Percentiles rank a stretch among this genome's conserved stretches.
phyloP scores from a whole-genome alignment of 1,140 invertebrate species.

The Anagrus nilaparvatae region DNA sequence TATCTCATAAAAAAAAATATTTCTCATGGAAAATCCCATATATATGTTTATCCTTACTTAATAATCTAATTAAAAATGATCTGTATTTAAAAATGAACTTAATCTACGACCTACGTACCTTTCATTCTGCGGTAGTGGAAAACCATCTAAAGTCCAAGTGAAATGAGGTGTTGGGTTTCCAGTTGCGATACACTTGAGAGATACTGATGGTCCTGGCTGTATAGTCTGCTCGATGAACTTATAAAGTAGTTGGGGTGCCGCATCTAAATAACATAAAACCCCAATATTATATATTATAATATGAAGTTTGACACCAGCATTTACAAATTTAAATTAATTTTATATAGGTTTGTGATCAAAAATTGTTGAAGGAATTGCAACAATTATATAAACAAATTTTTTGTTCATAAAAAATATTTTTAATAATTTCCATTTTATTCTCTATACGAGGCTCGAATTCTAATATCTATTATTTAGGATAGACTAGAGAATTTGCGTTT shows the following conservation, averaged over 20 bases:
- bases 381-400: background rate
- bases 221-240: constrained; percentile 85
- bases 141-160: constrained; percentile 78
- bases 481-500: constrained; percentile 11
- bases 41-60: too few relatives aligned
- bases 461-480: background rate
- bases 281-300: too few relatives aligned
- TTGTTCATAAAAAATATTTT: background rate
- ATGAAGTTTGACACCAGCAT: too few relatives aligned
- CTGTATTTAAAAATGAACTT: too few relatives aligned
- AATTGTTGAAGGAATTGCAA: background rate
- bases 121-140: constrained; percentile 62
- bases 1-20: too few relatives aligned
- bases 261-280: constrained; percentile 52
- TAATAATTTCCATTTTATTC: too few relatives aligned
- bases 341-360: too few relatives aligned
- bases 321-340: too few relatives aligned
- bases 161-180: constrained; percentile 86
- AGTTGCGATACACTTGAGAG: constrained; percentile 81
- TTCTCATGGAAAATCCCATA: too few relatives aligned
- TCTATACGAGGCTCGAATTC: background rate
- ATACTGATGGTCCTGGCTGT: constrained; percentile 77
- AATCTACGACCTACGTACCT: too few relatives aligned
- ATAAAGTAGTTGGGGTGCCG: constrained; percentile 73
- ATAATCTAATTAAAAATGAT: too few relatives aligned